Evolutionary conservation across 1,140 invertebrate genomes (phyloP).

Genomic region (Ostrea denselamellosa): DNA sequence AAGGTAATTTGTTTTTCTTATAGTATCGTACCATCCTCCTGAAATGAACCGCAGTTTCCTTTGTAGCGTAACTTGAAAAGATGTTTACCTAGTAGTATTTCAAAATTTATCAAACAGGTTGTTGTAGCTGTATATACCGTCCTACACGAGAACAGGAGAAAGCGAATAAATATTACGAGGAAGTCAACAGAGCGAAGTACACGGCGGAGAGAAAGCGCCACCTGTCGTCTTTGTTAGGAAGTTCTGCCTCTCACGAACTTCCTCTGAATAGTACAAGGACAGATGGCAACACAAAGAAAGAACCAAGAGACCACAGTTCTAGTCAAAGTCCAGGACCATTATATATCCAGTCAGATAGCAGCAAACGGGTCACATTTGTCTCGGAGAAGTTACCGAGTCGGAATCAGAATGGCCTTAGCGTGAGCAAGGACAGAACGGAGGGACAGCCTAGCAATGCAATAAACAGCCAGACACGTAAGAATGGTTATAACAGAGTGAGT

Average conservation of each 20-base stretch:
- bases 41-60: background rate
- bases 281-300: background rate
- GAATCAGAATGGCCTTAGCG: background rate
- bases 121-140: background rate
- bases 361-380: conserved; percentile 14
- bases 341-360: background rate
- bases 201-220: conserved; percentile 52
- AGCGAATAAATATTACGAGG: conserved; percentile 49
- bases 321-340: background rate
- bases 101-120: background rate
- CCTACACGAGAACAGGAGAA: conserved; percentile 37
- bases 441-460: background rate
- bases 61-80: background rate
- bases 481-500: conserved; percentile 21
- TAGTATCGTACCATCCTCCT: background rate
- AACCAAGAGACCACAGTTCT: background rate
- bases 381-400: background rate
- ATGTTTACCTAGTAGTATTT: background rate
- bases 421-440: background rate
- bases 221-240: conserved; percentile 48
- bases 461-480: background rate
- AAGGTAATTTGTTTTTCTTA: background rate
- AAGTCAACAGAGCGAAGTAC: conserved; percentile 52
- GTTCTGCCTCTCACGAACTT: conserved; percentile 41
- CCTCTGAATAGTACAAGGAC: background rate